Conservation (phyloP, 1,140 invertebrate species). For the Gonatopus flavifemur region DNA sequence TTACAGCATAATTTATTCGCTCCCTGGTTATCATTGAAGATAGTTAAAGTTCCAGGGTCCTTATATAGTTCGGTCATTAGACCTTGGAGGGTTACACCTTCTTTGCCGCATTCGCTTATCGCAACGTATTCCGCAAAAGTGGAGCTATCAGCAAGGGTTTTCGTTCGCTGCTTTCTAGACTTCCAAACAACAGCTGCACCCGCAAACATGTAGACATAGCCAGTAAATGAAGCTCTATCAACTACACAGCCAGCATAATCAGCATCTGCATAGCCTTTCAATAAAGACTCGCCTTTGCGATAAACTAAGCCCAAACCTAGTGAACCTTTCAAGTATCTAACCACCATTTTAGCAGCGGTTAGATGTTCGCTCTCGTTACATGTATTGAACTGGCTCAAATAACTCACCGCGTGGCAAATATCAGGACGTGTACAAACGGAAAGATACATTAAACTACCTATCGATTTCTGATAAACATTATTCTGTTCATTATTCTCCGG, state of each 20-base stretch:
- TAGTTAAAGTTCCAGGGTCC: too few relatives aligned
- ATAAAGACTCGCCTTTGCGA: neutral
- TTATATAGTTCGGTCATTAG: too few relatives aligned
- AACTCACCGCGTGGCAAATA: conserved; percentile 33
- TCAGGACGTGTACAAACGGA: conserved; percentile 39
- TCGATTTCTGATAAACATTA: too few relatives aligned
- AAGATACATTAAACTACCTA: conserved; percentile 38
- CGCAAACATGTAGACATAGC: neutral
- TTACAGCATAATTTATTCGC: too few relatives aligned
- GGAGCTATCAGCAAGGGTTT: too few relatives aligned
- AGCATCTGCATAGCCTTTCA: neutral
- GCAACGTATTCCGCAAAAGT: too few relatives aligned
- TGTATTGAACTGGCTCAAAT: conserved; percentile 20
- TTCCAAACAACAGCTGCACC: neutral
- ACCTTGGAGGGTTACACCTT: too few relatives aligned
- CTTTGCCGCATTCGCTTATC: too few relatives aligned
- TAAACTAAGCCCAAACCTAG: neutral
- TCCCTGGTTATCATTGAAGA: too few relatives aligned
- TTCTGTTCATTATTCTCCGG: too few relatives aligned
- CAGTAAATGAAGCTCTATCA: neutral
- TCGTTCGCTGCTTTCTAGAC: neutral
- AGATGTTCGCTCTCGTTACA: conserved; percentile 4
- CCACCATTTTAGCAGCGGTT: too few relatives aligned
- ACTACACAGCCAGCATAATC: neutral
- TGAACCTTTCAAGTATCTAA: neutral